phyloP scores from a whole-genome alignment of 30 jellyfish, hydroid and myxozoan species.

The Mastigias papua region DNA sequence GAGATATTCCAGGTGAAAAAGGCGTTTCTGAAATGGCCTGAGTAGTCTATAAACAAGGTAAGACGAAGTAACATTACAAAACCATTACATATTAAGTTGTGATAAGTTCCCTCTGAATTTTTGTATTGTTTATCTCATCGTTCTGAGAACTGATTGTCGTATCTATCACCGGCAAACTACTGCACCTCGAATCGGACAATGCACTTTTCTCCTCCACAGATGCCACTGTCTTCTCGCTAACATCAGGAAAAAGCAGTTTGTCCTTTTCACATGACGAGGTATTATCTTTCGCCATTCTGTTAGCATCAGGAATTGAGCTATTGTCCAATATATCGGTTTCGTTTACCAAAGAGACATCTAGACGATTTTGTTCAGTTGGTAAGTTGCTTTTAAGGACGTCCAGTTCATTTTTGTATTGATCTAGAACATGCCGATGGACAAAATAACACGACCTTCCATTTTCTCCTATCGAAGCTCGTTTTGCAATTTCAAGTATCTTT shows the following conservation, averaged over 20 bases:
- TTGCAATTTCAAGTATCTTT: slow-evolving; percentile 76
- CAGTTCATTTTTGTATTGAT: slow-evolving; percentile 44
- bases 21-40: background rate
- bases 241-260: background rate
- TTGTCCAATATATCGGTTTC: background rate
- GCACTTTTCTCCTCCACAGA: background rate
- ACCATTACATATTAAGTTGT: background rate
- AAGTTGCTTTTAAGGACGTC: background rate
- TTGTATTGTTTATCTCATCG: background rate
- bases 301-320: background rate
- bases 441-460: slow-evolving; percentile 58
- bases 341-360: background rate
- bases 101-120: slow-evolving; percentile 33
- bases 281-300: background rate
- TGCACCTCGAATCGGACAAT: background rate
- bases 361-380: background rate
- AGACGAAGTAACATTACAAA: background rate
- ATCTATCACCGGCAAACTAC: background rate
- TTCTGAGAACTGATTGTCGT: background rate
- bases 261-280: background rate
- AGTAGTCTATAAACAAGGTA: background rate
- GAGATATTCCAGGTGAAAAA: too few relatives aligned
- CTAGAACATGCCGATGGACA: slow-evolving; percentile 66
- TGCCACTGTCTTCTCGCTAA: background rate
- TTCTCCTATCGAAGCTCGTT: slow-evolving; percentile 46